phyloP scores from a whole-genome alignment of 2,113 vertebrate species.

The Lepus americanus region DNA sequence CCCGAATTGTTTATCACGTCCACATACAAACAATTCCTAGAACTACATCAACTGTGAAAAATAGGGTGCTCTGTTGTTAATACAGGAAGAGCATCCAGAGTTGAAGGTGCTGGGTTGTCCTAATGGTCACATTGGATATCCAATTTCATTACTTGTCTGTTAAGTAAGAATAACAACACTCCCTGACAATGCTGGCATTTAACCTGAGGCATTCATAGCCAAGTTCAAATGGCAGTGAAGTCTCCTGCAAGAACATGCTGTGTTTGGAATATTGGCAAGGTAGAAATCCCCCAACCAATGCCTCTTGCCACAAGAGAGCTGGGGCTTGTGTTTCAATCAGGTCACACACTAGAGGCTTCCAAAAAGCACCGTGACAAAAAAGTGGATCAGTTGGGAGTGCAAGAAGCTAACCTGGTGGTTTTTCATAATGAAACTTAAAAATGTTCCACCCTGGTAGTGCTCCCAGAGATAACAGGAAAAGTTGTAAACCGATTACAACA shows the following conservation, averaged over 20 bases:
- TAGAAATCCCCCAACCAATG: background rate
- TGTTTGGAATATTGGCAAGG: background rate
- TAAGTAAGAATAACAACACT: background rate
- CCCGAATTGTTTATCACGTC: background rate
- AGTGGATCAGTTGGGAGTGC: background rate
- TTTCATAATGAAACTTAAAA: background rate
- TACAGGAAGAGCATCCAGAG: background rate
- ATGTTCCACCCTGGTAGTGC: background rate
- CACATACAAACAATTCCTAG: background rate
- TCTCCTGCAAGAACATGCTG: background rate
- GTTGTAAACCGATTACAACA: background rate
- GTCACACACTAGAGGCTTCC: background rate
- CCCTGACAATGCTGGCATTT: background rate
- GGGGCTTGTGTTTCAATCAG: background rate
- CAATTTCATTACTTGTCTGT: background rate
- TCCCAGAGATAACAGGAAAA: constrained; percentile 1
- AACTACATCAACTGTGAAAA: background rate
- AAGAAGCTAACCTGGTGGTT: background rate
- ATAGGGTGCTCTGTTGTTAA: background rate
- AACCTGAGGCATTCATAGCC: too few species aligned
- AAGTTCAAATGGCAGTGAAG: background rate
- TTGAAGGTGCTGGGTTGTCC: background rate
- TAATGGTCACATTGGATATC: background rate
- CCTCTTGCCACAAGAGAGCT: background rate
- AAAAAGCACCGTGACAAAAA: background rate